Conservation (phyloP, 2,797 vertebrate genomes). For the Halcyon badia region DNA sequence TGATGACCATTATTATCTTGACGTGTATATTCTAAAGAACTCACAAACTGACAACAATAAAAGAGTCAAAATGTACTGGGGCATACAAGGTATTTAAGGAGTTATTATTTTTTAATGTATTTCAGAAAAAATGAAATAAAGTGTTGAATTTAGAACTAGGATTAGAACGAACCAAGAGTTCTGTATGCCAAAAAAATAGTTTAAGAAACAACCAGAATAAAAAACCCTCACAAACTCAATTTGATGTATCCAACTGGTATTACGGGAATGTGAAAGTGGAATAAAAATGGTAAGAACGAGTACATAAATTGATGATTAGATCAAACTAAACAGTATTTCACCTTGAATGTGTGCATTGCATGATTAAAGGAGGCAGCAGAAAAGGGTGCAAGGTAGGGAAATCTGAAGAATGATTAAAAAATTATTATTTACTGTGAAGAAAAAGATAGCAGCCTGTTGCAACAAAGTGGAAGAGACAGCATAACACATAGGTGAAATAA, state of each 20-base stretch:
- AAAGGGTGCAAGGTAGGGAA: background rate
- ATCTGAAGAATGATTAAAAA: background rate
- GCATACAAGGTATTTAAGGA: background rate
- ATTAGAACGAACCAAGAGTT: background rate
- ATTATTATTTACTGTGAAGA: background rate
- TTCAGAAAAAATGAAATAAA: background rate
- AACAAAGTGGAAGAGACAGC: background rate
- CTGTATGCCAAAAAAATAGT: background rate
- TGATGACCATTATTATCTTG: background rate
- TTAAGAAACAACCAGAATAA: background rate
- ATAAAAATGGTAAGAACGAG: background rate
- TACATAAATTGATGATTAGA: background rate
- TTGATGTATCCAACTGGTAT: background rate
- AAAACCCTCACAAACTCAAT: background rate
- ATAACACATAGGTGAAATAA: background rate
- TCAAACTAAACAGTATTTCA: background rate
- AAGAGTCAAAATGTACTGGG: background rate
- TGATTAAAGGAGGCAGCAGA: background rate
- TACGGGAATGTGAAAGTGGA: background rate
- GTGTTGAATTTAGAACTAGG: background rate
- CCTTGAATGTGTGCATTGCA: background rate
- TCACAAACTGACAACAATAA: background rate
- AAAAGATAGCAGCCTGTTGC: background rate
- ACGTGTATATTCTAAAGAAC: background rate
- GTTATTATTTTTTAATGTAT: background rate